Evolutionary conservation across 2,113 vertebrate species (phyloP), one percentile per base, ranked within the genome.

Genomic region (Zapornia atra): DNA sequence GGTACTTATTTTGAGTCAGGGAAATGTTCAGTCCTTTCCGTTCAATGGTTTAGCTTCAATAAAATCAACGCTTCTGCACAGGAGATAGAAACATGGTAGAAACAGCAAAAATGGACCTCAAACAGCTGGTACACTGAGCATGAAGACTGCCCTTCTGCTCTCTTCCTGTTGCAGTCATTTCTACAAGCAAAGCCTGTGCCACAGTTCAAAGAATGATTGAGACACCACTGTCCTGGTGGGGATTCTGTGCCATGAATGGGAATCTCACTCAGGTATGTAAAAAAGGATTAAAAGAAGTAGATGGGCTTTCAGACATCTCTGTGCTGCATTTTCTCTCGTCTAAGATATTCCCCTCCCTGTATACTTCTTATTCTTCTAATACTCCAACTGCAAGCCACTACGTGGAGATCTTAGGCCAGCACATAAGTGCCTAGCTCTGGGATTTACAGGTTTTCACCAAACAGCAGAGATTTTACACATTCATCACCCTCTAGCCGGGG

Each of bases 321-420:
- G 20, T 60, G 18, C 42, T 76, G 11, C 20, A 17, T 75, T 82
- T 78, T 76, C 9, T 44, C 33, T 26, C 33, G 11, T 38, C 28
- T 89, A 61, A 83, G 15, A 19, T 64, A 56, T 44, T 79, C 7
- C 2, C 1, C 6, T 44, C 1, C 1, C 1, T 22, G 6, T 29
- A 20, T 33, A 16, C 11, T 60, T 38, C 60, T 80, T 2, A 5
- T 6, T 18, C 40, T 22, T 72, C 42, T 38, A 33, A 16, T 3
- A 2, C 6, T 59, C 15, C 42, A 63, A 18, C 34, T 50, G 29
- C 21, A 50, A 83, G 19, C 6, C 24, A 38, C 36, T 59, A 15
- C 24, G 12, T 26, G 40, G 29, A 31, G 29, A 51, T 22, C 12
- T 76, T 21, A 40, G 24, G 24, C 9, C 53, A 60, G 34, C 28